These are phyloP conservation scores for Esox lucius DNA, from an alignment of 2,797 vertebrate species.

Conservation along the genomic window DNA sequence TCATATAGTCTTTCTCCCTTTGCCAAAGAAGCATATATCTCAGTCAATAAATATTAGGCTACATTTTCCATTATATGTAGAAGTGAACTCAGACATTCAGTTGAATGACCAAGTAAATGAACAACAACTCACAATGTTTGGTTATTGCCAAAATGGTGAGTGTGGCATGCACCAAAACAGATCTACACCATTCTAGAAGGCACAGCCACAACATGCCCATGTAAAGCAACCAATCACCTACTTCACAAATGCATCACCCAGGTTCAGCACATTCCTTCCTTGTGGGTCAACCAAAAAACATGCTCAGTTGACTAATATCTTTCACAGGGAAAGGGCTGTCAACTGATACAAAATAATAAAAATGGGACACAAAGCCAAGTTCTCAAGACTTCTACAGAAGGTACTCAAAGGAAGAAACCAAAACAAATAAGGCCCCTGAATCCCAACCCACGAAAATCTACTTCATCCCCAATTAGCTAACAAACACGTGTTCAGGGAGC, in stretches of 20 bases:
- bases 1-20: neutral
- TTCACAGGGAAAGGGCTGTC: neutral
- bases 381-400: too few species aligned
- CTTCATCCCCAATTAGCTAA: too few species aligned
- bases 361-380: neutral
- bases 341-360: neutral
- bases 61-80: neutral
- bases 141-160: constrained; percentile 2
- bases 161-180: neutral
- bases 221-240: neutral
- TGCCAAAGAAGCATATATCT: neutral
- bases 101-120: too few species aligned
- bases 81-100: too few species aligned
- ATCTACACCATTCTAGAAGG: neutral
- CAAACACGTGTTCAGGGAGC: too few species aligned
- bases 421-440: too few species aligned
- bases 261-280: constrained; percentile 54
- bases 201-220: neutral
- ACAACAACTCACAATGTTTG: too few species aligned
- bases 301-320: neutral
- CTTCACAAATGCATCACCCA: constrained; percentile 36
- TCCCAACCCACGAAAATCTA: too few species aligned
- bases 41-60: neutral
- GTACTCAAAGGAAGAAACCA: too few species aligned
- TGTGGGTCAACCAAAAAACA: neutral